phyloP scores from a whole-genome alignment of 1,140 invertebrate species.

The Megalopta genalis region DNA sequence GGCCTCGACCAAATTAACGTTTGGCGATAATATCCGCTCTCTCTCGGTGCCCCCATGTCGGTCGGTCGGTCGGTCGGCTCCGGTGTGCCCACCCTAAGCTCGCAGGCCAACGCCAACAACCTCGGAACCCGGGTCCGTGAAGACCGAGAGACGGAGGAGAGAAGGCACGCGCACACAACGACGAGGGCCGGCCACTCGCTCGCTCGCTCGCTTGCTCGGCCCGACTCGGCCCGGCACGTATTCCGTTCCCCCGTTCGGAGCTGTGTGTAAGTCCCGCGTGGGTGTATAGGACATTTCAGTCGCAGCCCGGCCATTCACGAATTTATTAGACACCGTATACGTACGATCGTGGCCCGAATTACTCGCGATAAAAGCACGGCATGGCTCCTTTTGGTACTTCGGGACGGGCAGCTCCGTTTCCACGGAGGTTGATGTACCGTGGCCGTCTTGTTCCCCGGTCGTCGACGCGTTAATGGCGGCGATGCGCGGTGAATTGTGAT shows the following conservation, averaged over 20 bases:
- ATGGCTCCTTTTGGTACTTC: constrained; percentile 46
- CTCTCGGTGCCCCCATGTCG: constrained; percentile 57
- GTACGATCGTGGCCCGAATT: constrained; percentile 62
- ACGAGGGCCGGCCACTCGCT: too few species aligned
- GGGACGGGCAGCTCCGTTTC: constrained; percentile 37
- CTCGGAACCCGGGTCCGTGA: constrained; percentile 5
- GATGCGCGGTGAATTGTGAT: constrained; percentile 47
- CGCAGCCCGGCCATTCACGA: constrained; percentile 57
- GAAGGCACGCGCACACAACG: constrained; percentile 31
- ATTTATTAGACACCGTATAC: constrained; percentile 62
- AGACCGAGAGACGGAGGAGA: background rate
- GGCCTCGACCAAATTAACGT: constrained; percentile 79
- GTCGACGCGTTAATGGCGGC: constrained; percentile 49
- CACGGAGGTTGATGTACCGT: constrained; percentile 44
- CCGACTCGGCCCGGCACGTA: too few species aligned
- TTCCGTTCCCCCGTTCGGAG: too few species aligned
- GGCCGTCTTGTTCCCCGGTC: constrained; percentile 37
- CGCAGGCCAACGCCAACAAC: constrained; percentile 51
- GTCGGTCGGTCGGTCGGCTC: constrained; percentile 16
- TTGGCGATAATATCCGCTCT: constrained; percentile 80
- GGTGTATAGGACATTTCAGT: constrained; percentile 58
- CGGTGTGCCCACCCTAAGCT: constrained; percentile 55
- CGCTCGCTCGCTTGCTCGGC: too few species aligned
- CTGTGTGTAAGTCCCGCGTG: constrained; percentile 29
- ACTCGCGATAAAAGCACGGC: constrained; percentile 60